Evolutionary conservation across 2,797 vertebrate species (phyloP).

Genomic region (Protosalanx chinensis): DNA sequence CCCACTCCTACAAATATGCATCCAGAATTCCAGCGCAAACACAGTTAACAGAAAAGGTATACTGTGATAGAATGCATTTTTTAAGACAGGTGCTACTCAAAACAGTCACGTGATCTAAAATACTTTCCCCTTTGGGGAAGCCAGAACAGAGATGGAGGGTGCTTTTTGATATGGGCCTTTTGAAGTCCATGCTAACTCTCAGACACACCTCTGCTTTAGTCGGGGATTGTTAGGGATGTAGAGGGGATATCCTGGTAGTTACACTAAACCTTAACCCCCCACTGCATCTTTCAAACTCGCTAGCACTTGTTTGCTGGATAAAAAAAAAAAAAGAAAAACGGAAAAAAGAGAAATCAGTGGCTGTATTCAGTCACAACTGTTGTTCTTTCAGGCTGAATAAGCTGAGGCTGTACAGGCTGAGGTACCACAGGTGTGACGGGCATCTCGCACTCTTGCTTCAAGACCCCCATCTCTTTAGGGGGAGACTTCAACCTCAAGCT

Average conservation of each 20-base stretch:
- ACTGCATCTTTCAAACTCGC: slow-evolving; percentile 48
- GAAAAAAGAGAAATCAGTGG: slow-evolving; percentile 61
- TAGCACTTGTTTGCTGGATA: slow-evolving; percentile 51
- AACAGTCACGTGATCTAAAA: slow-evolving; percentile 52
- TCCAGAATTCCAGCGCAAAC: slow-evolving; percentile 59
- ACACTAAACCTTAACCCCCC: slow-evolving; percentile 31
- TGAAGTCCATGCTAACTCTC: slow-evolving; percentile 57
- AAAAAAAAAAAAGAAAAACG: slow-evolving; percentile 57
- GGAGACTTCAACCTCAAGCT: slow-evolving; percentile 49
- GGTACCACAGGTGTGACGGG: slow-evolving; percentile 22
- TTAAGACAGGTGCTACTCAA: slow-evolving; percentile 62
- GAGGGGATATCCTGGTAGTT: slow-evolving; percentile 37
- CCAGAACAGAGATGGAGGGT: slow-evolving; percentile 42
- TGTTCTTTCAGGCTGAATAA: slow-evolving; percentile 65
- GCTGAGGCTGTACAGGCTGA: slow-evolving; percentile 42
- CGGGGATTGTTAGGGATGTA: slow-evolving; percentile 29
- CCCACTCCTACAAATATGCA: slow-evolving; percentile 60
- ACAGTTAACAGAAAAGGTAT: slow-evolving; percentile 54
- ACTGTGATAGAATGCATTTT: slow-evolving; percentile 47
- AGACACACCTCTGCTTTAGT: slow-evolving; percentile 41
- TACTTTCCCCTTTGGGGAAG: slow-evolving; percentile 59
- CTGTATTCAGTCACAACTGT: slow-evolving; percentile 71
- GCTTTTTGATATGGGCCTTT: slow-evolving; percentile 60
- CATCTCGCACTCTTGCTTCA: neutral
- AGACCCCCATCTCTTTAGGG: neutral